Percentiles rank a stretch among this genome's conserved stretches.
Conservation (phyloP, 2,888 invertebrate genomes). For the Tanypteryx hageni region DNA sequence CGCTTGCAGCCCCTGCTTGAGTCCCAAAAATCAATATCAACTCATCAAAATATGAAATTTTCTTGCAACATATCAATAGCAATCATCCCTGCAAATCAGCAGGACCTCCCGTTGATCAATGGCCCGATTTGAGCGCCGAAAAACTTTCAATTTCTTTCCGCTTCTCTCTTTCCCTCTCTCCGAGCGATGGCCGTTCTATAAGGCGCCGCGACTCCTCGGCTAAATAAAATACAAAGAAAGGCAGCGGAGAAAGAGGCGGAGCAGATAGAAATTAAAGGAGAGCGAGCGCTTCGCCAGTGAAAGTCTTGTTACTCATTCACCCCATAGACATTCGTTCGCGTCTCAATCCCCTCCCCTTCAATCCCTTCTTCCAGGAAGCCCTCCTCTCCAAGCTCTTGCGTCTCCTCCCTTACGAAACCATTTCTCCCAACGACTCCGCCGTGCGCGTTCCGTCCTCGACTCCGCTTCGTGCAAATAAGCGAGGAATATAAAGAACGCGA, state of each 20-base stretch:
- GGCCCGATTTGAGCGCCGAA: neutral
- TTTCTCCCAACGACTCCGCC: neutral
- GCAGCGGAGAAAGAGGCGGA: neutral
- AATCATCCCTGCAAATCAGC: neutral
- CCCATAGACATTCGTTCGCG: neutral
- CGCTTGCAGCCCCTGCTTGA: too few relatives aligned
- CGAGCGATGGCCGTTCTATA: neutral
- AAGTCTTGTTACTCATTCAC: conserved; percentile 25
- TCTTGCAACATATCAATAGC: neutral
- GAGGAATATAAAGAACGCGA: too few relatives aligned
- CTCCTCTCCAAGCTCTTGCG: neutral
- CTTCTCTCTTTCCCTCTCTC: neutral
- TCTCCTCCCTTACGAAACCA: neutral
- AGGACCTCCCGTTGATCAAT: neutral
- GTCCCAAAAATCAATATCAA: too few relatives aligned
- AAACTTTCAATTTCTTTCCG: neutral
- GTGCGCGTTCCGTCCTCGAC: too few relatives aligned
- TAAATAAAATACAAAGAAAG: neutral
- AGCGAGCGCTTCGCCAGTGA: neutral
- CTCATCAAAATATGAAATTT: neutral
- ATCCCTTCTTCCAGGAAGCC: neutral
- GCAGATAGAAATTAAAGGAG: conserved; percentile 16
- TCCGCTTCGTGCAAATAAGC: too few relatives aligned
- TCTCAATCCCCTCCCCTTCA: neutral
- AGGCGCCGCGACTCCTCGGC: neutral